Conservation (phyloP, 2,888 invertebrate genomes). For the Eupithecia dodoneata region DNA sequence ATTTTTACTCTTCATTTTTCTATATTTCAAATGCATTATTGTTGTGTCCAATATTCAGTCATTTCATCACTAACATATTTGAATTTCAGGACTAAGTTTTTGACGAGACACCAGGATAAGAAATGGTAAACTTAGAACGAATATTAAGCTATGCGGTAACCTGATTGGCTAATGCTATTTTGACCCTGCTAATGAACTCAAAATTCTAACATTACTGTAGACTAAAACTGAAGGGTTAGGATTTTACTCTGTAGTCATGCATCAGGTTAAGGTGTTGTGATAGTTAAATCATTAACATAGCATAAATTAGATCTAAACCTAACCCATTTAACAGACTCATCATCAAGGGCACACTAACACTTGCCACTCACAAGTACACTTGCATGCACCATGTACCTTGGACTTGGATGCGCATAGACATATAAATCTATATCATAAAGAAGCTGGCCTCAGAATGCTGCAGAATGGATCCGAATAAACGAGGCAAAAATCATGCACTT, state of each 20-base stretch:
- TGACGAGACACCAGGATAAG: slow-evolving; percentile 93
- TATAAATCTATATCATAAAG: neutral
- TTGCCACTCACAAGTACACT: slow-evolving; percentile 22
- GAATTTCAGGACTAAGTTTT: slow-evolving; percentile 93
- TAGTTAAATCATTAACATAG: slow-evolving; percentile 19
- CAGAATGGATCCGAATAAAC: neutral
- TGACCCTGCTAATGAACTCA: slow-evolving; percentile 47
- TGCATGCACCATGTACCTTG: slow-evolving; percentile 16
- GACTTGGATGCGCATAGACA: neutral
- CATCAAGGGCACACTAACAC: slow-evolving; percentile 13
- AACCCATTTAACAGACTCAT: slow-evolving; percentile 14
- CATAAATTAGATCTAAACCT: slow-evolving; percentile 11
- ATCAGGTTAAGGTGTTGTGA: slow-evolving; percentile 31
- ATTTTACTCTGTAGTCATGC: slow-evolving; percentile 27
- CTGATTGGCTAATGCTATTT: slow-evolving; percentile 65
- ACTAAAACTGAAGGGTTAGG: slow-evolving; percentile 30
- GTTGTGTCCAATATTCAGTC: slow-evolving; percentile 57
- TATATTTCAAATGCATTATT: slow-evolving; percentile 41
- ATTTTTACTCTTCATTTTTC: slow-evolving; percentile 3
- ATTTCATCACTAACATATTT: slow-evolving; percentile 83
- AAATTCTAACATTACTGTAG: slow-evolving; percentile 39
- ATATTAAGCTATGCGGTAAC: slow-evolving; percentile 69
- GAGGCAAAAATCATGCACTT: neutral
- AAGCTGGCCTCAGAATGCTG: neutral
- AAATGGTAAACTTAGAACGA: slow-evolving; percentile 88